These are phyloP conservation scores for Oplegnathus fasciatus DNA, from an alignment of 2,113 vertebrate species.

Conservation along the genomic window DNA sequence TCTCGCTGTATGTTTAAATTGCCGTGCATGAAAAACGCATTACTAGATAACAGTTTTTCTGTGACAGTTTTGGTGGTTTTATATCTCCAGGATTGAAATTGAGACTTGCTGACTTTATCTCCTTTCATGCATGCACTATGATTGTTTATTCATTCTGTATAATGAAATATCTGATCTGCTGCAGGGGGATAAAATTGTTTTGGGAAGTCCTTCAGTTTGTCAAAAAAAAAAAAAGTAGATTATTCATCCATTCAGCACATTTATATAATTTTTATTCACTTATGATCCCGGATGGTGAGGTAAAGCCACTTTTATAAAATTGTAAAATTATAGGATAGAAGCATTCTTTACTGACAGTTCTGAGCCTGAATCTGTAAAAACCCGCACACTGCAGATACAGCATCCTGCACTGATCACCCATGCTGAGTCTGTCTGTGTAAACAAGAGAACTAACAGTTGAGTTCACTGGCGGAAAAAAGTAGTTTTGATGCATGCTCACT, in stretches of 20 bases:
- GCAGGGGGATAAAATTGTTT: constrained; percentile 34
- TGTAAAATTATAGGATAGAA: background rate
- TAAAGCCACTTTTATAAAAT: background rate
- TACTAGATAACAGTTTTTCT: constrained; percentile 7
- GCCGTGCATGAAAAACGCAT: constrained; percentile 12
- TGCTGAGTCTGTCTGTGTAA: constrained; percentile 6
- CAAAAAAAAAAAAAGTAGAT: constrained; percentile 39
- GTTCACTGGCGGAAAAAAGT: background rate
- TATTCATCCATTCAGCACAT: constrained; percentile 34
- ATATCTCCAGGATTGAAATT: constrained; percentile 32
- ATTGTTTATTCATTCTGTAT: constrained; percentile 44
- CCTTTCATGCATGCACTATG: constrained; percentile 16
- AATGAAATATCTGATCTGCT: constrained; percentile 50
- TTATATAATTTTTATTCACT: constrained; percentile 26
- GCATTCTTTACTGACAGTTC: background rate
- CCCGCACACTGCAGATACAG: constrained; percentile 23
- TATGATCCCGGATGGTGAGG: background rate
- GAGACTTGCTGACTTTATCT: constrained; percentile 46
- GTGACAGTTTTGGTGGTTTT: constrained; percentile 42
- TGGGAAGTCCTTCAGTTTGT: constrained; percentile 33
- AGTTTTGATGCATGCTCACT: background rate
- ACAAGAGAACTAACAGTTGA: constrained; percentile 16
- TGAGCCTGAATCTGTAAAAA: constrained; percentile 20
- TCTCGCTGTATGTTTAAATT: constrained; percentile 11
- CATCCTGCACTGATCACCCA: constrained; percentile 21